A percentile compares a stretch with the other conserved stretches of the same genome.
Conservation (phyloP, 2,113 vertebrate genomes). For the Pelmatolapia mariae region DNA sequence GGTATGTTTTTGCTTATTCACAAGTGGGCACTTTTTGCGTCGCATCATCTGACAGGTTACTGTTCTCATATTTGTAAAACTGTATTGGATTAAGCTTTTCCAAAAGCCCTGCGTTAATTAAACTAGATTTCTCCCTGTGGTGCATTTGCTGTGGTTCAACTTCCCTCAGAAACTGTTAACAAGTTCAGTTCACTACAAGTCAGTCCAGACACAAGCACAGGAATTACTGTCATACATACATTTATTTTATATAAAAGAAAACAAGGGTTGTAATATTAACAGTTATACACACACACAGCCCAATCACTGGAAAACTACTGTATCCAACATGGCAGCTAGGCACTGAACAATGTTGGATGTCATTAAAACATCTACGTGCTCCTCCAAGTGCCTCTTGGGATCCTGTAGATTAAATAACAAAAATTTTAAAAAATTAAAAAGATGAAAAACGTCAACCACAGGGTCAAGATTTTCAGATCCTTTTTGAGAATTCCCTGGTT, state of each 20-base stretch:
- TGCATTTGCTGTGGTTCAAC: background rate
- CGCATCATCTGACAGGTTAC: background rate
- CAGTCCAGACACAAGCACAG: background rate
- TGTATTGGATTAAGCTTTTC: background rate
- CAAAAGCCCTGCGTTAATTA: background rate
- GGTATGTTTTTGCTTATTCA: background rate
- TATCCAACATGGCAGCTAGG: slow-evolving; percentile 99
- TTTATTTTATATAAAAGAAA: slow-evolving; percentile 80
- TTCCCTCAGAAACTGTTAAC: background rate
- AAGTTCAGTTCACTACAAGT: background rate
- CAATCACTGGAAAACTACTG: slow-evolving; percentile 96
- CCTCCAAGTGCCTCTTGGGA: slow-evolving; percentile 98
- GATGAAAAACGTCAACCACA: background rate
- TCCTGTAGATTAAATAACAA: slow-evolving; percentile 70
- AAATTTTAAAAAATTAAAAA: background rate
- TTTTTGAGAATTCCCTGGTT: background rate
- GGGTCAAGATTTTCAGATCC: background rate
- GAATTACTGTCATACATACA: slow-evolving; percentile 37
- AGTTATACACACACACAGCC: slow-evolving; percentile 59
- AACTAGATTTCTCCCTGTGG: background rate
- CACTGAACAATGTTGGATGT: slow-evolving; percentile 99
- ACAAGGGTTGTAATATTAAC: slow-evolving; percentile 61
- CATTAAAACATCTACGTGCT: slow-evolving; percentile 98
- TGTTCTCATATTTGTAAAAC: background rate
- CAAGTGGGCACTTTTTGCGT: background rate